phyloP scores from a whole-genome alignment of 2,888 invertebrate species.

The Erebia aethiops region DNA sequence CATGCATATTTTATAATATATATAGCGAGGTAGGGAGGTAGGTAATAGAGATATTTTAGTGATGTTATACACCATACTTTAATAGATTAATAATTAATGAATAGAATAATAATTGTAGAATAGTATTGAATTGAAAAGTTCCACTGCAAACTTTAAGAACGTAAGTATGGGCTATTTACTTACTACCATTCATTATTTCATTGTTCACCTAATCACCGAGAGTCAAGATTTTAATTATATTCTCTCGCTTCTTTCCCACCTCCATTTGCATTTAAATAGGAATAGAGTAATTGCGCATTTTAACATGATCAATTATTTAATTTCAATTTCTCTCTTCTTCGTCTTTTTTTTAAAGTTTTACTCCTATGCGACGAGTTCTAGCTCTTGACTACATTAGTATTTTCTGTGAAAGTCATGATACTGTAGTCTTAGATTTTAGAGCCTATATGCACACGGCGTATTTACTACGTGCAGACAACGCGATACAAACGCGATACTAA shows the following conservation, averaged over 20 bases:
- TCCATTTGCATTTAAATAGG: conserved; percentile 17
- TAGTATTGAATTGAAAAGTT: background rate
- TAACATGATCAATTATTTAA: conserved; percentile 4
- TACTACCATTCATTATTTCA: no score
- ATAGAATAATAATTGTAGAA: background rate
- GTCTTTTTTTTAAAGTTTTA: background rate
- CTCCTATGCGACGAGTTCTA: background rate
- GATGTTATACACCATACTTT: no score
- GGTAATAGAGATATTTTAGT: no score
- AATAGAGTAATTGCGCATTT: conserved; percentile 13
- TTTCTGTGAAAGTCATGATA: no score
- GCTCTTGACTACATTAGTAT: no score
- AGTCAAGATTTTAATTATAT: conserved; percentile 10
- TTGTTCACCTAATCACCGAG: background rate
- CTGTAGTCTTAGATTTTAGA: no score
- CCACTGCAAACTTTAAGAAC: background rate
- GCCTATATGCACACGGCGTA: no score
- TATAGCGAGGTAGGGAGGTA: no score
- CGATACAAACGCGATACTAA: no score
- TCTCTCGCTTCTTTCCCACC: conserved; percentile 6
- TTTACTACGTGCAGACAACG: no score
- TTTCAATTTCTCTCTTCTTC: background rate
- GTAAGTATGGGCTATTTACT: background rate
- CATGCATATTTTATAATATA: no score
- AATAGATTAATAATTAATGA: no score